Evolutionary conservation across 2,113 vertebrate genomes (phyloP).

Genomic region (Saccopteryx bilineata): DNA sequence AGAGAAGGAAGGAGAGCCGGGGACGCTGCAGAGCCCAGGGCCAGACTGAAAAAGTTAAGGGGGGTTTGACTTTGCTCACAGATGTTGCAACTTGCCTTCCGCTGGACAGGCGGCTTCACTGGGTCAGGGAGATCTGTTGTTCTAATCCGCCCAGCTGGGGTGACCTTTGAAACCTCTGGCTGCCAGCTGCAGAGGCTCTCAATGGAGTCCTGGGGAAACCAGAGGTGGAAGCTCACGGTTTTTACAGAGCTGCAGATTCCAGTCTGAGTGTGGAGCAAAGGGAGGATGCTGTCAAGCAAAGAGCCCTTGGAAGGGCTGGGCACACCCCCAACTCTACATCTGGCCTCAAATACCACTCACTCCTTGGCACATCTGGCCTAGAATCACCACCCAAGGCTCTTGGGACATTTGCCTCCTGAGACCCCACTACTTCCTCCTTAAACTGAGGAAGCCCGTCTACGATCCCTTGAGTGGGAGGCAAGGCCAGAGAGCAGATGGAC

Average conservation of each 20-base stretch:
- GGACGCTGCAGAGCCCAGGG: conserved; percentile 41
- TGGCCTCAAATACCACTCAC: conserved; percentile 19
- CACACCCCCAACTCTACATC: conserved; percentile 62
- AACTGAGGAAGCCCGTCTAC: background rate
- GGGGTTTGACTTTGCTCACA: conserved; percentile 67
- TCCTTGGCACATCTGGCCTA: conserved; percentile 54
- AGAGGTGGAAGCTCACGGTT: conserved; percentile 60
- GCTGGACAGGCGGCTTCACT: conserved; percentile 71
- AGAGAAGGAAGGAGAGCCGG: conserved; percentile 38
- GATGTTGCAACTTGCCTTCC: conserved; percentile 80
- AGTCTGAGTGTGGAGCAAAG: conserved; percentile 14
- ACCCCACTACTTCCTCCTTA: background rate
- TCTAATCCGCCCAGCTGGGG: conserved; percentile 78
- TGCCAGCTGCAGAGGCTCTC: conserved; percentile 72
- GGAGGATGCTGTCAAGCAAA: conserved; percentile 35
- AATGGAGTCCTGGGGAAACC: conserved; percentile 56
- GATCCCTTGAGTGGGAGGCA: background rate
- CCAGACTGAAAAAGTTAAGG: conserved; percentile 73
- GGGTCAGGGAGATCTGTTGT: conserved; percentile 76
- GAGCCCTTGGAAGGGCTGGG: conserved; percentile 32
- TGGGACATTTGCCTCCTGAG: conserved; percentile 30
- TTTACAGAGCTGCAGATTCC: conserved; percentile 46
- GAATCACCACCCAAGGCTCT: conserved; percentile 43
- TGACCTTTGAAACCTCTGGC: conserved; percentile 81
- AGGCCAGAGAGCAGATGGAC: background rate